Percentiles rank a stretch among this genome's conserved stretches.
Evolutionary conservation across 2,888 invertebrate genomes (phyloP).

Genomic region (Gymnocheta viridis): DNA sequence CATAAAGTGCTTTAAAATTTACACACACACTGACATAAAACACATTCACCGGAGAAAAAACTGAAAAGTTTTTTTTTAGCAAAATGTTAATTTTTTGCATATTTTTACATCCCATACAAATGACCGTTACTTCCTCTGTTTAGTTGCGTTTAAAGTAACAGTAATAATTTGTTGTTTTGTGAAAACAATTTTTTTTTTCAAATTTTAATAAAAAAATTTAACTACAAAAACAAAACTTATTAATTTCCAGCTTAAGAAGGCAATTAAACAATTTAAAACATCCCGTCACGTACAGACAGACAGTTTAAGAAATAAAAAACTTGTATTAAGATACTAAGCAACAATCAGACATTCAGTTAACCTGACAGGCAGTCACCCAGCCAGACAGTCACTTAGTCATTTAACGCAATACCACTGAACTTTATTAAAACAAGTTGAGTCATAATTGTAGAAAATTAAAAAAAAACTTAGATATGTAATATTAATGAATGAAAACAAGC

Average conservation of each 20-base stretch:
- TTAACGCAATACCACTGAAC: constrained; percentile 32
- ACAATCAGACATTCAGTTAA: not conserved
- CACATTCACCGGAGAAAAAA: constrained; percentile 33
- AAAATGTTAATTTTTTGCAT: constrained; percentile 46
- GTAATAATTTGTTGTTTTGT: constrained; percentile 64
- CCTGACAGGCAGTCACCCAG: not conserved
- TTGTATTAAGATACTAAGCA: constrained; percentile 27
- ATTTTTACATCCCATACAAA: constrained; percentile 63
- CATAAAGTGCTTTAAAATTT: constrained; percentile 16
- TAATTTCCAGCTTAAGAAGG: constrained; percentile 78
- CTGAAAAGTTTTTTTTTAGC: constrained; percentile 1
- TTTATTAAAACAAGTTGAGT: constrained; percentile 57
- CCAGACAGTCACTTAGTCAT: not conserved
- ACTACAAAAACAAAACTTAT: constrained; percentile 70
- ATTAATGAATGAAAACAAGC: constrained; percentile 47
- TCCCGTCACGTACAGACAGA: constrained; percentile 78
- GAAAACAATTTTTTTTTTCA: constrained; percentile 49
- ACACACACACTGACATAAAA: not conserved
- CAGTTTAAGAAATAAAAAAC: constrained; percentile 37
- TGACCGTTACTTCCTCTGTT: constrained; percentile 73
- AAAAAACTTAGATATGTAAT: constrained; percentile 30
- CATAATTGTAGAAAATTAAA: constrained; percentile 26
- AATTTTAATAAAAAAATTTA: constrained; percentile 12
- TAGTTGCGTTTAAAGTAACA: constrained; percentile 63
- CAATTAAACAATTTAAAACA: constrained; percentile 78